A percentile compares a stretch with the other conserved stretches of the same genome.
Conservation (phyloP, 1,140 invertebrate species). For the Liolophura sinensis region DNA sequence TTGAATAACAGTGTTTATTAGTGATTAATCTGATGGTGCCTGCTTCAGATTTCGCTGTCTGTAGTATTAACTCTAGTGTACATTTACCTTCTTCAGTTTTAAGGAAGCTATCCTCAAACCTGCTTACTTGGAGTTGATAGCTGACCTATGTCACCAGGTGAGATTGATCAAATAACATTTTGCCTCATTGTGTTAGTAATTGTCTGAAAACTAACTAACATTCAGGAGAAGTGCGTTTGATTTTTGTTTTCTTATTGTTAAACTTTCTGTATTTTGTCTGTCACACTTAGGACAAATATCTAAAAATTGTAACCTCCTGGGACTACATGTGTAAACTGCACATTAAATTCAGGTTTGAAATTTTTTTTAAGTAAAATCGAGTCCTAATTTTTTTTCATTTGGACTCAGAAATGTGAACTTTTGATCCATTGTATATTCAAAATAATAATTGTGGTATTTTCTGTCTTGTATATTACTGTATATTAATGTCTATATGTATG, state of each 20-base stretch:
- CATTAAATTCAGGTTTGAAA: too few relatives aligned
- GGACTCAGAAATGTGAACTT: background rate
- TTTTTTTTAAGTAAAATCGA: too few relatives aligned
- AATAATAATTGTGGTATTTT: background rate
- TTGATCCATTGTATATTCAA: background rate
- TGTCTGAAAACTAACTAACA: conserved; percentile 1
- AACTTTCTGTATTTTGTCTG: conserved; percentile 32
- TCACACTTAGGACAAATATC: background rate
- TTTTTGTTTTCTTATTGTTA: too few relatives aligned
- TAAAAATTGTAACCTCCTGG: too few relatives aligned
- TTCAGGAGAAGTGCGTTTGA: too few relatives aligned
- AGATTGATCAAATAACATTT: background rate
- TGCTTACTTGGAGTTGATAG: conserved; percentile 29
- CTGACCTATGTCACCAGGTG: conserved; percentile 43
- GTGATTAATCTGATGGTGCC: background rate
- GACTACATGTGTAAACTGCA: too few relatives aligned
- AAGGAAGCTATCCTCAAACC: conserved; percentile 20
- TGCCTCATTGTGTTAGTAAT: background rate
- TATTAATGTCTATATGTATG: too few relatives aligned
- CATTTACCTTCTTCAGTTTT: conserved; percentile 22
- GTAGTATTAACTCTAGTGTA: conserved; percentile 2
- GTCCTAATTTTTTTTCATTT: too few relatives aligned
- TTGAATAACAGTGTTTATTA: too few relatives aligned
- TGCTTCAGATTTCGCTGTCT: background rate
- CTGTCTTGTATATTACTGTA: background rate